Percentiles rank a stretch among this genome's conserved stretches.
Conservation (phyloP, 2,113 vertebrate genomes). For the Rhinoptilus africanus region DNA sequence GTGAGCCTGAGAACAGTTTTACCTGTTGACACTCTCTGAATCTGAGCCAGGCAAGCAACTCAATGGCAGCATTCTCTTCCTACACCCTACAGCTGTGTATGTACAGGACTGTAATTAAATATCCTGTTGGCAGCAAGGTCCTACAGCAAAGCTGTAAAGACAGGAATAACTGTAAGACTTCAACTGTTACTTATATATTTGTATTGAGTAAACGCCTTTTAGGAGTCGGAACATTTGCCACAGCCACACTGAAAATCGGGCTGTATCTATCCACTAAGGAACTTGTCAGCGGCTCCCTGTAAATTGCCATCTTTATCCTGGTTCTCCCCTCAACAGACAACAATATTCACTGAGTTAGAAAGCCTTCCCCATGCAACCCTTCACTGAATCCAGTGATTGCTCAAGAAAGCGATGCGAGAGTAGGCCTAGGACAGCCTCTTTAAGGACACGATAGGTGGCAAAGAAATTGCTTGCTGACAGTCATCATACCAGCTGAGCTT, state of each 20-base stretch:
- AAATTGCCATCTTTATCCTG: background rate
- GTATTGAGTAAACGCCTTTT: background rate
- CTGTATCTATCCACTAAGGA: background rate
- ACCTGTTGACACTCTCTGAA: background rate
- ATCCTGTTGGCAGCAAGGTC: conserved; percentile 5
- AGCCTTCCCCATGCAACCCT: background rate
- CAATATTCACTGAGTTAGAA: background rate
- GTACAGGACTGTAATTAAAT: background rate
- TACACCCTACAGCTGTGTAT: background rate
- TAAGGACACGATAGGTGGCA: background rate
- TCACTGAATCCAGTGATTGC: background rate
- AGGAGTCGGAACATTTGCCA: background rate
- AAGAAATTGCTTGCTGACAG: background rate
- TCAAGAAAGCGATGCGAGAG: background rate
- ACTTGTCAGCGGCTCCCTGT: background rate
- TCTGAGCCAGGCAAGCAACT: background rate
- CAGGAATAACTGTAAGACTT: background rate
- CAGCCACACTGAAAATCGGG: background rate
- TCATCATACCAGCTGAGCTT: background rate
- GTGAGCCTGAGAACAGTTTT: background rate
- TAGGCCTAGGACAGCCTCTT: background rate
- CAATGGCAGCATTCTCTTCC: background rate
- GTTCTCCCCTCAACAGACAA: background rate
- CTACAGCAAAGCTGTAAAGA: background rate
- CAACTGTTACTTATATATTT: background rate